These are phyloP conservation scores for Troglohyphantes excavatus DNA, from an alignment of 2,888 invertebrate species.

Conservation along the genomic window DNA sequence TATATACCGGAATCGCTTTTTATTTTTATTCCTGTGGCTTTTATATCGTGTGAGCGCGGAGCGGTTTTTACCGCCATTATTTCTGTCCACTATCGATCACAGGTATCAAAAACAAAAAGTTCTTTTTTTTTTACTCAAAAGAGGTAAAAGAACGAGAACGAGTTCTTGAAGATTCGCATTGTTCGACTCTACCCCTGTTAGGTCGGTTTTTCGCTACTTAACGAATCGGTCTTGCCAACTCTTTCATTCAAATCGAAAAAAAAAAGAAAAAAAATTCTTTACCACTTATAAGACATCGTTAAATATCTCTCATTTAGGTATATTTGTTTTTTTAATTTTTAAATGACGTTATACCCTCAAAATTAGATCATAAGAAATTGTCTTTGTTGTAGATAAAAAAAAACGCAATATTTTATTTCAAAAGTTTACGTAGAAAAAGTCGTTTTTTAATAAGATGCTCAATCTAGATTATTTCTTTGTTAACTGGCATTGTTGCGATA, in stretches of 20 bases:
- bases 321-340: not conserved
- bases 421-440: not conserved
- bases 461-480: not conserved
- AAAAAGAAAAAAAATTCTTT: not conserved
- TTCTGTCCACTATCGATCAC: conserved; percentile 54
- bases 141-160: not conserved
- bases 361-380: not conserved
- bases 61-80: conserved; percentile 34
- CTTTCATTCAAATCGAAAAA: not conserved
- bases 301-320: not conserved
- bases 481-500: not conserved
- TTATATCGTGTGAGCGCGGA: conserved; percentile 25
- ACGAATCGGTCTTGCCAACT: not conserved
- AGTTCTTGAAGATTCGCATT: conserved; percentile 48
- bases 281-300: not conserved
- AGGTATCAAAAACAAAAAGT: conserved; percentile 41
- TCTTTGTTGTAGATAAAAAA: not conserved
- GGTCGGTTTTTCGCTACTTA: conserved; percentile 20
- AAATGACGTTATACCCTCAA: not conserved
- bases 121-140: not conserved
- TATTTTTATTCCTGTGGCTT: conserved; percentile 54
- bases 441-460: not conserved
- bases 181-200: not conserved
- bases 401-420: not conserved
- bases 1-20: conserved; percentile 48